These are phyloP conservation scores for Pteronotus mesoamericanus DNA, from an alignment of 2,797 vertebrate species.

Conservation along the genomic window DNA sequence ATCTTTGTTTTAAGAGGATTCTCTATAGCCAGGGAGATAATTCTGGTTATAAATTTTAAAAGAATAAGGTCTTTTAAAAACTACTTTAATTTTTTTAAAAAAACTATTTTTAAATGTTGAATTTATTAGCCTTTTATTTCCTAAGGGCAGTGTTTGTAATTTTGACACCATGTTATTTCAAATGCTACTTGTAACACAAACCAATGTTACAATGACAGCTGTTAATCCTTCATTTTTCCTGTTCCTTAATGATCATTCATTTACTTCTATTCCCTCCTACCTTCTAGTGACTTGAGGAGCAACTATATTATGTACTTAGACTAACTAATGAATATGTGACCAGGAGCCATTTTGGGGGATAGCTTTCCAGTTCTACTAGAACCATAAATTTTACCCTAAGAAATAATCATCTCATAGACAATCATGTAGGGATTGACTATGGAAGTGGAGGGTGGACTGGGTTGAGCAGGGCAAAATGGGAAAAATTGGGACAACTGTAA, in stretches of 20 bases:
- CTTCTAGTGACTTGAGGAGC: not conserved
- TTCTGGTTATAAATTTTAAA: not conserved
- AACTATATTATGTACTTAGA: not conserved
- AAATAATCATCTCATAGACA: not conserved
- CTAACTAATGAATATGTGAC: not conserved
- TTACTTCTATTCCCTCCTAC: not conserved
- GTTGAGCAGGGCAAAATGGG: not conserved
- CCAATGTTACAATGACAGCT: not conserved
- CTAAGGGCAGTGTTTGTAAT: not conserved
- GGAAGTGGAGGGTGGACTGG: not conserved
- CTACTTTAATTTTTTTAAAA: not conserved
- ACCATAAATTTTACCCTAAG: not conserved
- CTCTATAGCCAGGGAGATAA: not conserved
- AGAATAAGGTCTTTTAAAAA: not conserved
- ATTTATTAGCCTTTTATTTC: not conserved
- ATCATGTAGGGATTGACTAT: not conserved
- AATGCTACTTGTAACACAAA: not conserved
- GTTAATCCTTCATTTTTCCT: not conserved
- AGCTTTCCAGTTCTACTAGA: not conserved
- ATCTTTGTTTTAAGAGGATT: not conserved
- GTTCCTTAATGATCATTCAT: not conserved
- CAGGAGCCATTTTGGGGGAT: not conserved
- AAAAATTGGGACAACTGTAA: not conserved
- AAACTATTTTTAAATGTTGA: not conserved
- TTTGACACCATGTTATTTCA: not conserved